These are phyloP conservation scores for Ammodramus savannarum DNA, from an alignment of 2,113 vertebrate genomes.

Conservation along the genomic window DNA sequence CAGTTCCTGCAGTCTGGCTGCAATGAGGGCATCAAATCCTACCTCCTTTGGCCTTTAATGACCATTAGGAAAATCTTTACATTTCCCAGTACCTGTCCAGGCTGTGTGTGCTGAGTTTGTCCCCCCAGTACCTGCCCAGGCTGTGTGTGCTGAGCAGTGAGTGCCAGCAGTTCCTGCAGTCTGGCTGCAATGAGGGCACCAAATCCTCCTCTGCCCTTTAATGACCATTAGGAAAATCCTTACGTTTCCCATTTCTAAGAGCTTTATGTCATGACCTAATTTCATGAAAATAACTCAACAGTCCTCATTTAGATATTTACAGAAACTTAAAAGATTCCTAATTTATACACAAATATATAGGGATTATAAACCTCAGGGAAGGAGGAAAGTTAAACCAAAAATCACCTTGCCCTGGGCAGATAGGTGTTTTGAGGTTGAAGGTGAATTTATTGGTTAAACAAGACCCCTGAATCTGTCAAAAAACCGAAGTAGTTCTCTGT, in stretches of 20 bases:
- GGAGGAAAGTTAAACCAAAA: background rate
- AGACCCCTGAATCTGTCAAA: constrained; percentile 33
- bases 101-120: no score
- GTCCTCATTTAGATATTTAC: background rate
- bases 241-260: background rate
- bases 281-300: background rate
- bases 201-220: background rate
- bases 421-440: constrained; percentile 10
- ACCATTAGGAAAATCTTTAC: background rate
- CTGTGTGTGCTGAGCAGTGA: background rate
- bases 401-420: background rate
- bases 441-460: constrained; percentile 35
- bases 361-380: background rate
- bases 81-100: no score
- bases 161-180: background rate
- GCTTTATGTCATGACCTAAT: background rate
- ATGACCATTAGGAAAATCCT: background rate
- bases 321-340: background rate
- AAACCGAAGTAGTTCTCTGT: background rate
- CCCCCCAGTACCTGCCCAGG: background rate
- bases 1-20: background rate
- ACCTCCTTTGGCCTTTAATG: background rate
- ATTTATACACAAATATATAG: background rate
- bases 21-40: accelerated
- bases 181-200: accelerated